Evolutionary conservation across 2,113 vertebrate genomes (phyloP), one percentile per base, ranked within the genome.

Genomic region (Caranx melampygus): DNA sequence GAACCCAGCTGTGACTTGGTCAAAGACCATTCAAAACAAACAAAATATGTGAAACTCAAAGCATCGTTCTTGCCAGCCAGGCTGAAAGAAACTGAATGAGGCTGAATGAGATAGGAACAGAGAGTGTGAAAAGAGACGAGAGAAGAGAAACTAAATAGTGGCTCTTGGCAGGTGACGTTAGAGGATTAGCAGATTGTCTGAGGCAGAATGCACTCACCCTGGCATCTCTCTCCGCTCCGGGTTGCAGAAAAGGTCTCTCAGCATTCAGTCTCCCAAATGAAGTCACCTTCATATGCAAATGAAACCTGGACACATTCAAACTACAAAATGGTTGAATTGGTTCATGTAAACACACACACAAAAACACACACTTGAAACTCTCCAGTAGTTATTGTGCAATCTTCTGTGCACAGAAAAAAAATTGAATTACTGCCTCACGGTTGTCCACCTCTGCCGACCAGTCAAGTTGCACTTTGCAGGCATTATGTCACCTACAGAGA

Each of bases 271-370:
- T 40, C 16, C 3, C 73, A 63, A 89, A 84, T 72, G 58, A 83
- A 82, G 31, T 84, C 76, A 87, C 65, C 75, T 90, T 93, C 87
- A 92, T 78, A 92, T 91, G 88, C 84, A 86, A 92, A 93, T 91
- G 47, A 62, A 82, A 92, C 35, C 60, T 69, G 74, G 82, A 81
- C 37, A 78, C 34, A 75, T 77, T 67, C 54, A 65, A 60, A 59
- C 44, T 6, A 44, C 62, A 62, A 66, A 55, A 65, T 35, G 37
- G 26, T 78, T 34, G 9, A 14, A 70, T 4, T 34, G 16, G 58
- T 49, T 83, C 6, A 0, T 52, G 73, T 61, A 47, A 51, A 80
- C 13, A 51, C 31, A 45, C 20, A 67, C 3, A 69, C 64, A 52
- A 18, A 42, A 40, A 34, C 37, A 6, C 18, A 61, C n/a, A 42